Evolutionary conservation across 2,888 invertebrate genomes (phyloP).

Genomic region (Antitype chi): DNA sequence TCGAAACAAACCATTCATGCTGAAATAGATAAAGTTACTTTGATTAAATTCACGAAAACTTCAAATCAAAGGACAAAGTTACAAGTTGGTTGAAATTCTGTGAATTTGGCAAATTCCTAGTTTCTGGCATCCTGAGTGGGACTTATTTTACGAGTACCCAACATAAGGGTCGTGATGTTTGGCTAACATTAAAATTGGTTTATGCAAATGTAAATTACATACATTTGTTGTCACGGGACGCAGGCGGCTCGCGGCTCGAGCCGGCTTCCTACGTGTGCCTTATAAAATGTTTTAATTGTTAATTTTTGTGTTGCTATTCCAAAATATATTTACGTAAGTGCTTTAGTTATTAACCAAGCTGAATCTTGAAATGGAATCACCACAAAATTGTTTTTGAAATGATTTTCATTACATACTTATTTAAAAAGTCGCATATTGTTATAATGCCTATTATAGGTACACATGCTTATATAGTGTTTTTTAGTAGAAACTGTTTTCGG

Average conservation of each 20-base stretch:
- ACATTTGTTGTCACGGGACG: slow-evolving; percentile 49
- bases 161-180: slow-evolving; percentile 41
- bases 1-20: slow-evolving; percentile 68
- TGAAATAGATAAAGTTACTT: slow-evolving; percentile 75
- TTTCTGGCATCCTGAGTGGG: slow-evolving; percentile 49
- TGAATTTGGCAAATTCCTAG: slow-evolving; percentile 60
- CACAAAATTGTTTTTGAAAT: background rate
- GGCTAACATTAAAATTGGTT: slow-evolving; percentile 58
- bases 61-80: slow-evolving; percentile 73
- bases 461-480: background rate
- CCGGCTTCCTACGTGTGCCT: slow-evolving; percentile 12
- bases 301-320: slow-evolving; percentile 29
- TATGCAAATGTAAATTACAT: slow-evolving; percentile 60
- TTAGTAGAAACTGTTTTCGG: background rate
- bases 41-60: slow-evolving; percentile 75
- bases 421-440: background rate
- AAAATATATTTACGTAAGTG: slow-evolving; percentile 15
- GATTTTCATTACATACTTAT: slow-evolving; percentile 5
- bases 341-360: slow-evolving; percentile 1
- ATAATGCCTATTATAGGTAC: background rate
- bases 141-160: slow-evolving; percentile 55
- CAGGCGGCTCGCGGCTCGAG: slow-evolving; percentile 11
- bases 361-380: slow-evolving; percentile 15
- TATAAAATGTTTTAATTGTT: slow-evolving; percentile 25
- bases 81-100: slow-evolving; percentile 65